These are phyloP conservation scores for Tautogolabrus adspersus DNA, from an alignment of 2,113 vertebrate species.

Conservation along the genomic window DNA sequence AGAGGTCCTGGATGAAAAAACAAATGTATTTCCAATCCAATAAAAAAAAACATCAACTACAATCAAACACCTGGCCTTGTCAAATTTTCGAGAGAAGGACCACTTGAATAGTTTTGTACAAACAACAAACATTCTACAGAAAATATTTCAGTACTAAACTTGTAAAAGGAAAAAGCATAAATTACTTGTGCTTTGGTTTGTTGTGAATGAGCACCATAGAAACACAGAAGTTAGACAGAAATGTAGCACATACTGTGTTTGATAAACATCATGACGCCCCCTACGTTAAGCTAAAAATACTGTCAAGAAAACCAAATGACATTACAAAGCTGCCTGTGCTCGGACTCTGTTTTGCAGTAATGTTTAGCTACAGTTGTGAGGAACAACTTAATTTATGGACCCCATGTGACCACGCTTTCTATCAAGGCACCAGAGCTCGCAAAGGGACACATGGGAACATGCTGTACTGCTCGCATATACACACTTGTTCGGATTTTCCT, in stretches of 20 bases:
- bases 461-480: slow-evolving; percentile 3
- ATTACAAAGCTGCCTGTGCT: not conserved
- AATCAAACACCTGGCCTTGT: not conserved
- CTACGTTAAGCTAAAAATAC: not conserved
- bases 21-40: not conserved
- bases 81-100: not conserved
- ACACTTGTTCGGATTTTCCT: not conserved
- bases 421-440: slow-evolving; percentile 18
- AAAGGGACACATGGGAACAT: slow-evolving; percentile 30
- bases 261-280: not conserved
- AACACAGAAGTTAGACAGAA: not conserved
- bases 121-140: not conserved
- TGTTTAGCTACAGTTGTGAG: slow-evolving; percentile 29
- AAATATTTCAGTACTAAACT: too few species aligned
- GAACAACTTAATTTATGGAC: slow-evolving; percentile 13
- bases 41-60: not conserved
- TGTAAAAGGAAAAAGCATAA: too few species aligned
- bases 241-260: not conserved
- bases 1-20: not conserved
- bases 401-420: slow-evolving; percentile 21
- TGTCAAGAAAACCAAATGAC: not conserved
- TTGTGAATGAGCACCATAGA: not conserved
- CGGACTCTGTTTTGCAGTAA: slow-evolving; percentile 10
- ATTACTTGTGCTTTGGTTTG: too few species aligned
- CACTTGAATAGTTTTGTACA: not conserved